Base-by-base conservation (phyloP, 2,113 vertebrate genomes). In the Hystrix brachyura region DNA sequence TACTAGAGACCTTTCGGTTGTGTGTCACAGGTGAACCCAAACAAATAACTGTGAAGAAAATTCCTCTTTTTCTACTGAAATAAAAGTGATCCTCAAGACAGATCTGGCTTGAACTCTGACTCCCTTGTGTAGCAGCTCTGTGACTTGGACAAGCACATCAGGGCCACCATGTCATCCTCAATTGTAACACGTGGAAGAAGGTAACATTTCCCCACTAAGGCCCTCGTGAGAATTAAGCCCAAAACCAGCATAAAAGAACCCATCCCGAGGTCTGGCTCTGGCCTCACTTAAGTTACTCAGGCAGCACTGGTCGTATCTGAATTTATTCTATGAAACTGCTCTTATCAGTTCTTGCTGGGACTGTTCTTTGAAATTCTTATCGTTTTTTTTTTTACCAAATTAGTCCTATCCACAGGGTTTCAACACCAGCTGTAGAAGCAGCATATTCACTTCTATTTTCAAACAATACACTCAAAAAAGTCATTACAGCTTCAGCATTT, bases 311-410 rank as follows among this genome's bases (percentile, higher is more conserved):
- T 19, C 7, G 2, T 14, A 34, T 53, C 90, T 84, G 74, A 89
- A 82, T 87, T 62, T n/a, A 71, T 57, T 59, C 11, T 67, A 48
- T 69, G 87, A 90, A 69, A 64, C 17, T 19, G 23, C 32, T 62
- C 17, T 90, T 79, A 83, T 84, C 74, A 23, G 65, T 8, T 57
- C 23, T 85, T 94, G 43, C 11, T 51, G 32, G 57, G 18, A 74
- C 79, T 48, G 29, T 72, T 85, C 71, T 95, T 83, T 92, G 94
- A 96, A 95, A 95, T 95, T 72, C 51, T 80, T 48, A 78, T 51
- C 48, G 38, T 62, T 83, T 86, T 38, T 92, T 93, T 79, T 92
- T 60, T 32, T 17, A 82, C 46, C 84, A 84, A 60, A 96, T 92
- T 90, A 87, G 55, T 95, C 67, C 3, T n/a, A 46, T 80, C 87